Conservation (phyloP, 2,888 invertebrate species). For the Vesta saturnalis region DNA sequence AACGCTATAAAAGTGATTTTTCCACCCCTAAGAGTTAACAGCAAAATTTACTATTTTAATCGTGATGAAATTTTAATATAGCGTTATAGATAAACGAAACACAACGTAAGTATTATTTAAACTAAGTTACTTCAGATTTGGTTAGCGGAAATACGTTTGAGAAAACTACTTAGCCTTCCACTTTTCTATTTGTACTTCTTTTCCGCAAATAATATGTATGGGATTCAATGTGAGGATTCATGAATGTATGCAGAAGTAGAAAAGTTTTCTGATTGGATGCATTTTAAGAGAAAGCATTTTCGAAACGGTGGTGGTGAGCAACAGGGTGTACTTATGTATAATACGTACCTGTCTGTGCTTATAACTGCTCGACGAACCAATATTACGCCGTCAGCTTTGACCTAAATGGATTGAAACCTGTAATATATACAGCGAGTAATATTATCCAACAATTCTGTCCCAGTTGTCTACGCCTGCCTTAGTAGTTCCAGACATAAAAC, state of each 20-base stretch:
- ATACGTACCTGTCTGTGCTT: conserved; percentile 23
- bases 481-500: conserved; percentile 49
- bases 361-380: conserved; percentile 25
- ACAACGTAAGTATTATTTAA: too few relatives aligned
- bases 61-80: conserved; percentile 21
- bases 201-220: not conserved
- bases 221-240: not conserved
- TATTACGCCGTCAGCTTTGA: conserved; percentile 38
- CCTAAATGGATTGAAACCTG: conserved; percentile 41
- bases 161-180: not conserved
- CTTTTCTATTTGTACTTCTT: not conserved
- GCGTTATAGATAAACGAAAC: conserved; percentile 18
- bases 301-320: conserved; percentile 7
- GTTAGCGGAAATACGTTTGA: not conserved
- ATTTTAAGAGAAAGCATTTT: conserved; percentile 19
- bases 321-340: too few relatives aligned
- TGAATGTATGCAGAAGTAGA: conserved; percentile 7
- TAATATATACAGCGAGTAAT: conserved; percentile 43
- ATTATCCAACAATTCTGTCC: conserved; percentile 46
- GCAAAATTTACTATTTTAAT: conserved; percentile 16
- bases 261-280: conserved; percentile 5
- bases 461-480: conserved; percentile 45
- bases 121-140: too few relatives aligned
- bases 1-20: conserved; percentile 27
- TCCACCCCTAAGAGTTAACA: conserved; percentile 16